Base-by-base conservation (phyloP, 2,113 vertebrate species). In the Mus musculus region DNA sequence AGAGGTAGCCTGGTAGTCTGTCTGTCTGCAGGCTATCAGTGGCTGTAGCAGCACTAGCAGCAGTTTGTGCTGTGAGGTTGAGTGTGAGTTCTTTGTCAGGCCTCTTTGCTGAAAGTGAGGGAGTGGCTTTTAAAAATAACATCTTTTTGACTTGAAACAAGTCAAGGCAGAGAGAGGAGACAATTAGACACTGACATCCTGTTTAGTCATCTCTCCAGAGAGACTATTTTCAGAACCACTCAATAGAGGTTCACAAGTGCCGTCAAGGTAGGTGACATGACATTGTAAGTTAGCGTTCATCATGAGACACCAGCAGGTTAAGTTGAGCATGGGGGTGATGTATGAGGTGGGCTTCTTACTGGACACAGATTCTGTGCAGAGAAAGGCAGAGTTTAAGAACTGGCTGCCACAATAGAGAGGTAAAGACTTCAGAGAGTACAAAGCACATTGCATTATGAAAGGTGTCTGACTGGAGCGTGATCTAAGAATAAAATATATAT, bases 161-260 rank as follows among this genome's bases (percentile, higher is more conserved):
- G 89, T 98, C 77, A 92, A 97, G 95, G 67, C 30, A 59, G 54
- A 92, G 78, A 93, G 22, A 95, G 82, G 80, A 95, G 75, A 77
- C 89, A 92, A 84, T 97, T 97, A 97, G 93, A 97, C 65, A 90
- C 1, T 88, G 8, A 69, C 96, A 96, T 97, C n/a, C 26, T 90
- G 72, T 95, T 98, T 86, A 95, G 94, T 98, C 90, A 95, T 98
- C 97, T 88, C 88, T 97, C 88, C 56, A 46, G 97, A 97, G 89
- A 97, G 76, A 97, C 97, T 98, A 39, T 98, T 98, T 98, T 96
- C 96, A 98, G 91, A 97, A 46, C 88, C 89, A 9, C 96, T 98
- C 95, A 73, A n/a, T 90, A 77, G 92, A 95, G 94, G 86, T 97
- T 97, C 90, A 65, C 82, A 92, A 0, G 1, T 90, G 86, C 87